Conservation (phyloP, 1,140 invertebrate genomes). For the Ostrea edulis region DNA sequence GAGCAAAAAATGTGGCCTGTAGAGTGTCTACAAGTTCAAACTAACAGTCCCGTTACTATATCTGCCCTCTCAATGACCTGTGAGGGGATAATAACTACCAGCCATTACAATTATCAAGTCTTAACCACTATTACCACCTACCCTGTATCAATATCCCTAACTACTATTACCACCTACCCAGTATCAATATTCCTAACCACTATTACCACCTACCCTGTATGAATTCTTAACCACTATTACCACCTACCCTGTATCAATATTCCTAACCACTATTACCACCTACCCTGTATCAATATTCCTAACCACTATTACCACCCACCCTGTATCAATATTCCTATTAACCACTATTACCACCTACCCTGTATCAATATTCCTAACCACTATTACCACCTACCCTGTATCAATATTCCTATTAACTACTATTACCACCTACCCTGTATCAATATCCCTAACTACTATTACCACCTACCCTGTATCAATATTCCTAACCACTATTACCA, state of each 20-base stretch:
- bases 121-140: constrained; percentile 67
- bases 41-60: no score
- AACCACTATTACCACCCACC: constrained; percentile 78
- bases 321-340: no score
- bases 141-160: constrained; percentile 80
- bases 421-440: constrained; percentile 80
- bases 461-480: constrained; percentile 81
- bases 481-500: neutral
- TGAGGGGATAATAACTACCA: no score
- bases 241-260: constrained; percentile 82
- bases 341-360: constrained; percentile 79
- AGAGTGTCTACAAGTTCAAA: no score
- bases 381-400: constrained; percentile 80
- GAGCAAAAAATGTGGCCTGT: no score
- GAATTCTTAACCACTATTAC: neutral
- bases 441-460: neutral
- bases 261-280: neutral
- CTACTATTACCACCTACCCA: constrained; percentile 79
- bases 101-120: neutral
- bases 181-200: neutral
- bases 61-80: no score
- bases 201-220: constrained; percentile 80
- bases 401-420: neutral
- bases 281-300: constrained; percentile 82
- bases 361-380: constrained; percentile 59